A percentile compares a stretch with the other conserved stretches of the same genome.
phyloP scores from a whole-genome alignment of 2,888 invertebrate species.

The Polydrusus pterygomalis region DNA sequence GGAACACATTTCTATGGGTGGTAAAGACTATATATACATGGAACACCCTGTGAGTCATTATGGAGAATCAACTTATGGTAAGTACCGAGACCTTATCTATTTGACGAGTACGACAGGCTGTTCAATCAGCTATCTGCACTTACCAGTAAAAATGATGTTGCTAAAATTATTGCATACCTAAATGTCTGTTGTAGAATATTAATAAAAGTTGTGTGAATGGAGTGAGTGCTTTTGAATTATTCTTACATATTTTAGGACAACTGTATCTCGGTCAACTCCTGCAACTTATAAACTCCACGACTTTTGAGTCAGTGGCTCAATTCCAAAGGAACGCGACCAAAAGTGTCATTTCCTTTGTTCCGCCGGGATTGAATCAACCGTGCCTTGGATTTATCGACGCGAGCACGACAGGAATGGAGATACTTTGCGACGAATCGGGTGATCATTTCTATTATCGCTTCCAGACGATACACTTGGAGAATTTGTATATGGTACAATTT shows the following conservation, averaged over 20 bases:
- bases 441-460: conserved; percentile 40
- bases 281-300: conserved; percentile 35
- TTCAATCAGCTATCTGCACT: too few species aligned
- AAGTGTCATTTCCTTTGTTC: conserved; percentile 59
- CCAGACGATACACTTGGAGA: conserved; percentile 50
- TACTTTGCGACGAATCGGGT: conserved; percentile 49
- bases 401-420: conserved; percentile 42
- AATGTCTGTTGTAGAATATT: too few species aligned
- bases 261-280: conserved; percentile 48
- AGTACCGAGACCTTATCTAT: too few species aligned
- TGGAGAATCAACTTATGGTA: conserved; percentile 8
- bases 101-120: too few species aligned
- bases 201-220: too few species aligned
- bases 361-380: conserved; percentile 57
- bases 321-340: conserved; percentile 61
- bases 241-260: conserved; percentile 28
- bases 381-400: conserved; percentile 60
- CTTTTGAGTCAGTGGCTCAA: conserved; percentile 33
- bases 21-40: conserved; percentile 55
- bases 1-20: conserved; percentile 51
- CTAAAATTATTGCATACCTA: too few species aligned
- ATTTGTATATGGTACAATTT: conserved; percentile 53
- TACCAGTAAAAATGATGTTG: too few species aligned
- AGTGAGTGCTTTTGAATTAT: too few species aligned
- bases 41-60: conserved; percentile 41